Percentiles rank a stretch among this genome's conserved stretches.
phyloP scores from a whole-genome alignment of 2,888 invertebrate genomes.

The Tipula helvola region DNA sequence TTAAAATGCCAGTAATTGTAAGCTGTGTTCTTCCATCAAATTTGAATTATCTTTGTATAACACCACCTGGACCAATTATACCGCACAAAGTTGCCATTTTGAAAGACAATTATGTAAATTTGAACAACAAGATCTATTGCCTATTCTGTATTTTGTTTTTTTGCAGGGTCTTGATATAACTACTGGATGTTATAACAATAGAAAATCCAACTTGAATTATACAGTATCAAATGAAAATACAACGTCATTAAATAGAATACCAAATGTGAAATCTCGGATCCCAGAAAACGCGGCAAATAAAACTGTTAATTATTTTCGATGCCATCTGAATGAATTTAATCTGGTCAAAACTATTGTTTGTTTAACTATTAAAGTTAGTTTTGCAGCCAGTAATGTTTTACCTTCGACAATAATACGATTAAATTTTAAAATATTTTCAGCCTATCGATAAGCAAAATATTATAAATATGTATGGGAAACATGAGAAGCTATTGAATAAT shows the following conservation, averaged over 20 bases:
- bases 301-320: conserved; percentile 40
- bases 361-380: conserved; percentile 40
- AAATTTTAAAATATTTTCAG: not conserved
- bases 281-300: not conserved
- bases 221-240: not conserved
- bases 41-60: conserved; percentile 38
- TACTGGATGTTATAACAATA: not conserved
- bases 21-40: conserved; percentile 38
- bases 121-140: too few species aligned
- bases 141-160: not conserved
- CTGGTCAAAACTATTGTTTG: conserved; percentile 48
- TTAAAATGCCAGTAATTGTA: conserved; percentile 30
- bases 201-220: not conserved
- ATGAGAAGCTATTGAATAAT: conserved; percentile 58
- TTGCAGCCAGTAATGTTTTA: not conserved
- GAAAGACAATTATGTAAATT: conserved; percentile 26
- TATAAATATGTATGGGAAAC: conserved; percentile 53
- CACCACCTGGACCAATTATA: conserved; percentile 35
- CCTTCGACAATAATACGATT: not conserved
- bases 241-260: not conserved
- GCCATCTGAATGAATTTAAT: conserved; percentile 44
- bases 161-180: conserved; percentile 12
- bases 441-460: conserved; percentile 32
- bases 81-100: conserved; percentile 29
- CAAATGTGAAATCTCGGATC: not conserved